Percentiles rank a stretch among this genome's conserved stretches.
These are phyloP conservation scores for Adelphocoris suturalis DNA, from an alignment of 2,888 invertebrate species.

Conservation along the genomic window DNA sequence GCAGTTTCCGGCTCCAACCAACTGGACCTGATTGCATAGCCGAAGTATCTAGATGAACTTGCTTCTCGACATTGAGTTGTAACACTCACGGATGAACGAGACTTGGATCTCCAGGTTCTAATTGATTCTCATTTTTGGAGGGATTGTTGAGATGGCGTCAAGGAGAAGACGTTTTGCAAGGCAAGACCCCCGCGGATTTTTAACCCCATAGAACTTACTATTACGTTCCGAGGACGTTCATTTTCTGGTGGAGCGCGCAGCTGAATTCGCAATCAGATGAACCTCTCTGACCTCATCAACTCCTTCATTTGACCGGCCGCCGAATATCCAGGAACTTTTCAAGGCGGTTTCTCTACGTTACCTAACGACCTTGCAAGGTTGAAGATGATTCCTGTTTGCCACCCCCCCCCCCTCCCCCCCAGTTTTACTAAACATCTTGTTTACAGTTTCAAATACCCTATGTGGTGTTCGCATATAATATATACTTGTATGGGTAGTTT, in stretches of 20 bases:
- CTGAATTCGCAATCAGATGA: background rate
- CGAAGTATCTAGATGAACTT: too few species aligned
- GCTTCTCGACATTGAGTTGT: too few species aligned
- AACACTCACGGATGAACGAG: too few species aligned
- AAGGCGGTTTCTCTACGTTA: background rate
- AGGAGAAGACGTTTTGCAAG: background rate
- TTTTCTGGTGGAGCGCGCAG: background rate
- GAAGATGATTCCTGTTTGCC: background rate
- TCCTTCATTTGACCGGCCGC: slow-evolving; percentile 2
- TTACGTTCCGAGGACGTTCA: background rate
- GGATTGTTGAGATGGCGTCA: too few species aligned
- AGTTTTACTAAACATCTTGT: background rate
- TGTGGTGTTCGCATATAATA: background rate
- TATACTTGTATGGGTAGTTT: background rate
- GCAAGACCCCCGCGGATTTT: background rate
- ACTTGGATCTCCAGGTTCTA: too few species aligned
- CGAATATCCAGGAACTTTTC: background rate
- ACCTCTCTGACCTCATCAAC: background rate
- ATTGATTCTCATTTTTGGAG: too few species aligned
- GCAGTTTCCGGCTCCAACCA: too few species aligned
- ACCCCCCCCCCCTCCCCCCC: too few species aligned
- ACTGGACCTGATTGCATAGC: too few species aligned
- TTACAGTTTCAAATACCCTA: background rate
- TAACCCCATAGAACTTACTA: background rate
- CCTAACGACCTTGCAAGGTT: slow-evolving; percentile 11